These are phyloP conservation scores for Antedon mediterranea DNA, from an alignment of 53 echinoderm and acorn worm genomes.

Conservation along the genomic window DNA sequence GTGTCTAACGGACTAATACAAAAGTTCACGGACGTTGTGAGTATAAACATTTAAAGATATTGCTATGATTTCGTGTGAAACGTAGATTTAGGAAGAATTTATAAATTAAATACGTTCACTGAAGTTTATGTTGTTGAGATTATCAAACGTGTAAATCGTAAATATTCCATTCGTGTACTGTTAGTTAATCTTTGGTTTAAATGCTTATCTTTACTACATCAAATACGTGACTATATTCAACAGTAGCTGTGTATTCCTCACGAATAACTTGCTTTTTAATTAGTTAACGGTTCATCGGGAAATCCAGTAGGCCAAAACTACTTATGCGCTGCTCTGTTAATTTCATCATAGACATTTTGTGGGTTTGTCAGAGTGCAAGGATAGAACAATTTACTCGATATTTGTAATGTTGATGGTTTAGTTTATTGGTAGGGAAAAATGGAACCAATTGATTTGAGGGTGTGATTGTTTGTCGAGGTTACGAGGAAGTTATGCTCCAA, in stretches of 20 bases:
- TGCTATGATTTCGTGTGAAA: too few species aligned
- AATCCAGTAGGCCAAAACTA: too few species aligned
- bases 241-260: neutral
- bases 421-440: neutral
- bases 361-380: neutral
- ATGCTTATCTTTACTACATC: neutral
- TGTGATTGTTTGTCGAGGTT: neutral
- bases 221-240: neutral
- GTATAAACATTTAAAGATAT: too few species aligned
- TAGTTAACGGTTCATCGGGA: neutral
- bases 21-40: too few species aligned
- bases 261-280: neutral
- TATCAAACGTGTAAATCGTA: too few species aligned
- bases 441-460: neutral
- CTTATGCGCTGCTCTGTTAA: too few species aligned
- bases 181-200: neutral
- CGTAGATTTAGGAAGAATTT: too few species aligned
- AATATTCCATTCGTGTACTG: neutral
- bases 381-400: neutral
- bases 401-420: neutral
- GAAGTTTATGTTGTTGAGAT: too few species aligned
- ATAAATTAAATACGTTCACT: too few species aligned
- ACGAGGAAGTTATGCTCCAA: neutral
- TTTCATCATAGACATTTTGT: too few species aligned
- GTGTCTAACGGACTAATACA: too few species aligned